Evolutionary conservation across 2,113 vertebrate genomes (phyloP).

Genomic region (Cepphus grylle): DNA sequence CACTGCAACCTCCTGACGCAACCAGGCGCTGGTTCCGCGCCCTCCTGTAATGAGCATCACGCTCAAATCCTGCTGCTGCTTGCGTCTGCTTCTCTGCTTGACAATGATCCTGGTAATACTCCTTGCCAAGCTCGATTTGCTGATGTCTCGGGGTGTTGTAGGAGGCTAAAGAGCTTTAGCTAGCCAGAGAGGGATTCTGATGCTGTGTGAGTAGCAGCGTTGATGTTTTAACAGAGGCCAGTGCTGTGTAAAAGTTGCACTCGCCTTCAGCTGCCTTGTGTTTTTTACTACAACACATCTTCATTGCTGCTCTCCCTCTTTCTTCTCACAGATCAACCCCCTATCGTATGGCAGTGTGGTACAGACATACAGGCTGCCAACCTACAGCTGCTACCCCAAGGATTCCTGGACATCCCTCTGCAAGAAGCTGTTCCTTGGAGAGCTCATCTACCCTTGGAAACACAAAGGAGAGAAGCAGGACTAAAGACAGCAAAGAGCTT

Average conservation of each 20-base stretch:
- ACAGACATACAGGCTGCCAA: constrained; percentile 83
- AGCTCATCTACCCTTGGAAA: constrained; percentile 96
- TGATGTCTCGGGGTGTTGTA: not conserved
- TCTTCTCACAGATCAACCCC: constrained; percentile 85
- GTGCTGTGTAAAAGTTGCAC: not conserved
- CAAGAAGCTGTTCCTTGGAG: constrained; percentile 92
- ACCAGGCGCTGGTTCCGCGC: not conserved
- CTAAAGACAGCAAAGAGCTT: constrained; percentile 53
- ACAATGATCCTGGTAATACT: not conserved
- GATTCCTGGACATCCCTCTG: constrained; percentile 90
- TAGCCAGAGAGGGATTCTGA: not conserved
- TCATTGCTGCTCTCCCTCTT: not conserved
- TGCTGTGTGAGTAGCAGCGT: not conserved
- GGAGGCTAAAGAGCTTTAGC: not conserved
- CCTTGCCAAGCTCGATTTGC: not conserved
- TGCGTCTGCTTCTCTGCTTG: not conserved
- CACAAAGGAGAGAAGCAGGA: constrained; percentile 87
- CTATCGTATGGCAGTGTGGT: constrained; percentile 78
- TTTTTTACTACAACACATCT: not conserved
- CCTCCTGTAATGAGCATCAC: not conserved
- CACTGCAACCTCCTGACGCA: not conserved
- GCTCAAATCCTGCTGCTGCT: not conserved
- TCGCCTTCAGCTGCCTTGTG: not conserved
- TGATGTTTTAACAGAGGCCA: not conserved
- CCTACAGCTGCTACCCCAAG: constrained; percentile 88